Evolutionary conservation across 2,888 invertebrate genomes (phyloP).

Genomic region (Lithosia quadra): DNA sequence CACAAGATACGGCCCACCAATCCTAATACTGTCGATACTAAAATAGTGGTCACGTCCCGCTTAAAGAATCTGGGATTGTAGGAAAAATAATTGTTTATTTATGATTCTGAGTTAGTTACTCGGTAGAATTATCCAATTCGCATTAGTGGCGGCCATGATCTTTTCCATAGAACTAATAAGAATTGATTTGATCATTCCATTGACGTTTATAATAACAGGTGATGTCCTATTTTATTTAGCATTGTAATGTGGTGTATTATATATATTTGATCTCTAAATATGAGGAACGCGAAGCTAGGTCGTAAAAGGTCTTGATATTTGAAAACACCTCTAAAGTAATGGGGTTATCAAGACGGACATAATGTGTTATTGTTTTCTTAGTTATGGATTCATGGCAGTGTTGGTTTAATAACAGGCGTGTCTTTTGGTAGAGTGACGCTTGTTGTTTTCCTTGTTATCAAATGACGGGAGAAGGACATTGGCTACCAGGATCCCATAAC

Average conservation of each 20-base stretch:
- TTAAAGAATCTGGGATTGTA: too few relatives aligned
- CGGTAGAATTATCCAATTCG: too few relatives aligned
- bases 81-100: too few relatives aligned
- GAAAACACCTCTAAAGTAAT: not conserved
- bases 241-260: not conserved
- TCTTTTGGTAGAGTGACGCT: not conserved
- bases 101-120: too few relatives aligned
- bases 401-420: not conserved
- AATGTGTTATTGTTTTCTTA: conserved; percentile 11
- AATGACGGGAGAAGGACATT: too few relatives aligned
- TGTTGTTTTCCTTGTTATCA: not conserved
- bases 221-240: not conserved
- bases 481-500: too few relatives aligned
- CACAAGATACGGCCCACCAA: too few relatives aligned
- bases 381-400: conserved; percentile 1
- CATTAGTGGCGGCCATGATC: too few relatives aligned
- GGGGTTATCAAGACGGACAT: not conserved
- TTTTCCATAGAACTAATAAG: too few relatives aligned
- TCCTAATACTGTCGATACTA: too few relatives aligned
- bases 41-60: too few relatives aligned
- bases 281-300: not conserved
- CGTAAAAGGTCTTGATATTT: not conserved
- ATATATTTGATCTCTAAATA: not conserved
- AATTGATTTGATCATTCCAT: too few relatives aligned
- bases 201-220: not conserved